Conservation (phyloP, 1,140 invertebrate species). For the Orius laevigatus region DNA sequence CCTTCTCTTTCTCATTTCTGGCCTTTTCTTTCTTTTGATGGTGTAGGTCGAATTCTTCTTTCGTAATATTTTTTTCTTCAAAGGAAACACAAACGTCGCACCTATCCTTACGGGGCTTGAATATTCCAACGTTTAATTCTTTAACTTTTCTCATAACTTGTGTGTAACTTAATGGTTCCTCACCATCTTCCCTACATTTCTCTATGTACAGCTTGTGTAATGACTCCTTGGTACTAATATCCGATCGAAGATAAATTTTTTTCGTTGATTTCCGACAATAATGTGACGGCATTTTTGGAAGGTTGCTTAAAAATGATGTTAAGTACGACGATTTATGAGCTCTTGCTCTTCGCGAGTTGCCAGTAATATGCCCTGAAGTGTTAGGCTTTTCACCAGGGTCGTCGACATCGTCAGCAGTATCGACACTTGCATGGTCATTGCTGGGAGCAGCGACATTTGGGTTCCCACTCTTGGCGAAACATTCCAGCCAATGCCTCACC, state of each 20-base stretch:
- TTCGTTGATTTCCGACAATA: too few relatives aligned
- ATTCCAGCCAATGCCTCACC: background rate
- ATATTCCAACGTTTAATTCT: too few relatives aligned
- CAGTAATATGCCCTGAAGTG: background rate
- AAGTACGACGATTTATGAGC: background rate
- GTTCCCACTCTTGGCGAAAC: background rate
- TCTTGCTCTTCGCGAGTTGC: background rate
- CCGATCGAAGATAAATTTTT: background rate
- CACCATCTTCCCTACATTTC: too few relatives aligned
- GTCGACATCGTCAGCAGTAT: background rate
- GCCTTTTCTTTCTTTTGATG: background rate
- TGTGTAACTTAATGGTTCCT: too few relatives aligned
- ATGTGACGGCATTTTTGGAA: background rate
- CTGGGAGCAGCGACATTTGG: background rate
- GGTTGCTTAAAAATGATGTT: background rate
- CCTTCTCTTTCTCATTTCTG: background rate
- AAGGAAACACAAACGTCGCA: too few relatives aligned
- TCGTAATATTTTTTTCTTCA: background rate
- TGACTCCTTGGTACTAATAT: too few relatives aligned
- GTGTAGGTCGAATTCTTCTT: background rate
- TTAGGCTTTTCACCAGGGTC: background rate
- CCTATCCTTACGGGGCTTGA: too few relatives aligned
- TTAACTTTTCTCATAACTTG: too few relatives aligned
- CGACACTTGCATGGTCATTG: background rate
- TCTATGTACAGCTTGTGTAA: too few relatives aligned